These are phyloP conservation scores for Plectus sambesii DNA, from an alignment of 1,140 invertebrate species.

Conservation along the genomic window DNA sequence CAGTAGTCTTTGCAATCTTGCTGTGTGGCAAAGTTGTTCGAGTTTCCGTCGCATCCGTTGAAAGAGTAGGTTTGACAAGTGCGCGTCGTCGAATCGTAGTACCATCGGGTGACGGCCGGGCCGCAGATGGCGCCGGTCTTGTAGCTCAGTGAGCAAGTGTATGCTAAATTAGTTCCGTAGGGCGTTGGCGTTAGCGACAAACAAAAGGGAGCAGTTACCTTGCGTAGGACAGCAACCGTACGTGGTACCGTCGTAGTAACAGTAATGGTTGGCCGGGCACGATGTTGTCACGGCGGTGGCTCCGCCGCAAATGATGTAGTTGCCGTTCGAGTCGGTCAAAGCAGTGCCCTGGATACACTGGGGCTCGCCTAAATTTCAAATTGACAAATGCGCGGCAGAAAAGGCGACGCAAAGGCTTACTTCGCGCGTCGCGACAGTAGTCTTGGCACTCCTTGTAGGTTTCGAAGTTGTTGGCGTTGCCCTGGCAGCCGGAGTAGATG, in stretches of 20 bases:
- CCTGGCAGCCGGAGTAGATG: conserved; percentile 44
- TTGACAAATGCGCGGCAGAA: conserved; percentile 13
- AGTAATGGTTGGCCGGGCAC: conserved; percentile 45
- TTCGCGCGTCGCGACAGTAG: conserved; percentile 41
- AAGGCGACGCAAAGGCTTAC: conserved; percentile 12
- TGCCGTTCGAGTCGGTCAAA: conserved; percentile 43
- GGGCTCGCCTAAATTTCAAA: conserved; percentile 26
- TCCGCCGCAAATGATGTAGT: conserved; percentile 44
- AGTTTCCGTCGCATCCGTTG: conserved; percentile 45
- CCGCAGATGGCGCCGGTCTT: conserved; percentile 42
- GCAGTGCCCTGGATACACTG: conserved; percentile 44
- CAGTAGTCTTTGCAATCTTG: conserved; percentile 42
- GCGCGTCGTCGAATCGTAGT: conserved; percentile 42
- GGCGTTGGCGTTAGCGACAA: conserved; percentile 2
- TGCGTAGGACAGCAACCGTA: conserved; percentile 44
- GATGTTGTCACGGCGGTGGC: conserved; percentile 37
- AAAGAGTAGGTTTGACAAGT: conserved; percentile 44
- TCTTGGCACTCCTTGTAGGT: conserved; percentile 45
- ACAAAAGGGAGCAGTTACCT: conserved; percentile 17
- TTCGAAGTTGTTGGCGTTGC: conserved; percentile 34
- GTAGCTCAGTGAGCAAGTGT: conserved; percentile 42
- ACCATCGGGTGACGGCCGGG: conserved; percentile 42
- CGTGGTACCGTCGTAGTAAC: conserved; percentile 44
- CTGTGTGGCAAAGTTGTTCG: conserved; percentile 43
- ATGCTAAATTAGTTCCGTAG: conserved; percentile 27